phyloP scores from a whole-genome alignment of 2,888 invertebrate genomes.

The Doris montereyensis region DNA sequence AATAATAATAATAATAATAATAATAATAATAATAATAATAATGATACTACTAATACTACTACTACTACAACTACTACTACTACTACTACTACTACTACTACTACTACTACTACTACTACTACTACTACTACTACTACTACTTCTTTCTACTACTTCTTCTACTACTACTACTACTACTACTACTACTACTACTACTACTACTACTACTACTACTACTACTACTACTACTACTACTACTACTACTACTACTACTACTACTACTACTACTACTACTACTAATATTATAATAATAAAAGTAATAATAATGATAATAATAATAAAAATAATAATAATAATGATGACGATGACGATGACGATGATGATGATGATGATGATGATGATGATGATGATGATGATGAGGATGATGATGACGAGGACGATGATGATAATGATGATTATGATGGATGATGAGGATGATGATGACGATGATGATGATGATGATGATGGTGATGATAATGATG shows the following conservation, averaged over 20 bases:
- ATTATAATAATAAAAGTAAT: not conserved
- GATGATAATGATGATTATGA: not conserved
- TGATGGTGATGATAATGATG: conserved; percentile 28
- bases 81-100: conserved; percentile 23
- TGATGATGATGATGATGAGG: conserved; percentile 13
- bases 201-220: conserved; percentile 19
- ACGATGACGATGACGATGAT: conserved; percentile 9
- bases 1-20: no score
- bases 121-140: conserved; percentile 4
- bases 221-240: conserved; percentile 10
- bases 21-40: no score
- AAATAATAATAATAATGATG: not conserved
- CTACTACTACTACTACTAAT: conserved; percentile 21
- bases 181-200: conserved; percentile 12
- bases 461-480: conserved; percentile 22
- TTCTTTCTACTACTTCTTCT: no score
- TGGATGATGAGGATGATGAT: not conserved
- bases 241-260: conserved; percentile 20
- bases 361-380: conserved; percentile 32
- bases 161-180: conserved; percentile 26
- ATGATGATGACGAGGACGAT: conserved; percentile 7
- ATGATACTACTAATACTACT: no score
- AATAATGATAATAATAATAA: not conserved
- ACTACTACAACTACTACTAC: conserved; percentile 28
- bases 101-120: conserved; percentile 8